Percentiles rank a stretch among this genome's conserved stretches.
These are phyloP conservation scores for Nyctibius bracteatus DNA, from an alignment of 2,113 vertebrate species.

Conservation along the genomic window DNA sequence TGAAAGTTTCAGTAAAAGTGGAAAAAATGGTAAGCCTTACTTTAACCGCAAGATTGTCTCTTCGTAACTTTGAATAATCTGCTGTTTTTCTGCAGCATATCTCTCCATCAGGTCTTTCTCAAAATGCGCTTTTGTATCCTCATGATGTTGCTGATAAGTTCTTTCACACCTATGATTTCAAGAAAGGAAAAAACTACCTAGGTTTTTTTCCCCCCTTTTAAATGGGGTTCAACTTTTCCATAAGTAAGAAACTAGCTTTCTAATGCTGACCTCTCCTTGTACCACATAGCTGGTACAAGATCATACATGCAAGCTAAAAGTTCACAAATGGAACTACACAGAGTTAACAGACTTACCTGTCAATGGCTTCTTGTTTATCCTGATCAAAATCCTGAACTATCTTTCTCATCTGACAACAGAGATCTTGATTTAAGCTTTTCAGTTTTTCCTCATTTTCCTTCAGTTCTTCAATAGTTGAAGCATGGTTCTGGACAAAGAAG, in stretches of 20 bases:
- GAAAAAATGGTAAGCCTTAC: conserved; percentile 66
- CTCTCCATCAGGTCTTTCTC: conserved; percentile 77
- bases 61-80: conserved; percentile 77
- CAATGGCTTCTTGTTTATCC: conserved; percentile 89
- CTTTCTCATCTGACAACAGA: conserved; percentile 93
- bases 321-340: neutral
- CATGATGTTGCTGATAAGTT: conserved; percentile 87
- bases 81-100: conserved; percentile 74
- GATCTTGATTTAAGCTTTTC: conserved; percentile 83
- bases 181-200: neutral
- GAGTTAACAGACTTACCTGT: conserved; percentile 72
- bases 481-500: conserved; percentile 63
- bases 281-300: neutral
- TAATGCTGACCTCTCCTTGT: neutral
- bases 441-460: conserved; percentile 85
- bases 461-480: conserved; percentile 76
- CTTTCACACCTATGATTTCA: conserved; percentile 79
- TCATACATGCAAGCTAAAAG: neutral
- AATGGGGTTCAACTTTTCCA: neutral
- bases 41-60: conserved; percentile 73
- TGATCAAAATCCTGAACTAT: conserved; percentile 93
- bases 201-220: accelerated
- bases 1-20: neutral
- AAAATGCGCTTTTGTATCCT: conserved; percentile 85
- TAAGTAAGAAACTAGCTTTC: neutral